Evolutionary conservation across 2,797 vertebrate species (phyloP).

Genomic region (Menidia menidia): DNA sequence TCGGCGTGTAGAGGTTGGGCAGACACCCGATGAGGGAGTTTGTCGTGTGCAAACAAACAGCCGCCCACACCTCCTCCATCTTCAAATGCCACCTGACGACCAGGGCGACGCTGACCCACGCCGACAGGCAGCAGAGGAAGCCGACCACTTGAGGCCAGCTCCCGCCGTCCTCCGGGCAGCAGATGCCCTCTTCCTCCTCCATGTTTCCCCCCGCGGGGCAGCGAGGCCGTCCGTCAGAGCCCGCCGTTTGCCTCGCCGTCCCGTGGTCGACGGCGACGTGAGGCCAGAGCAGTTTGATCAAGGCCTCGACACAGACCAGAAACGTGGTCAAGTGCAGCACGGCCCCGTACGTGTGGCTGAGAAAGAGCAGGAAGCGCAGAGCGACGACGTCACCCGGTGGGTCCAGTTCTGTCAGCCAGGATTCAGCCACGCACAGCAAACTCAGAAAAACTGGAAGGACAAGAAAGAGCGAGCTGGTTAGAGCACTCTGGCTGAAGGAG

Average conservation of each 20-base stretch:
- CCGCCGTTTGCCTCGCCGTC: not conserved
- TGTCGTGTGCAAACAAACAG: conserved; percentile 61
- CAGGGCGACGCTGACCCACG: conserved; percentile 68
- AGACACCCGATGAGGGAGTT: conserved; percentile 76
- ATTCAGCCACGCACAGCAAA: conserved; percentile 62
- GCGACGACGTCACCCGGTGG: conserved; percentile 66
- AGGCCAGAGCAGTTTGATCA: conserved; percentile 46
- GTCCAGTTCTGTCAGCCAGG: conserved; percentile 53
- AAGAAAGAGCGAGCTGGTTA: conserved; percentile 3
- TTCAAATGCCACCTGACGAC: conserved; percentile 56
- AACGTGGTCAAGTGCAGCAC: conserved; percentile 78
- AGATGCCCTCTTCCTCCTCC: conserved; percentile 10
- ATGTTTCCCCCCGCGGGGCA: not conserved
- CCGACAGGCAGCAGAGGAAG: conserved; percentile 78
- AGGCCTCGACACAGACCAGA: conserved; percentile 75
- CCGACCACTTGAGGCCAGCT: conserved; percentile 30
- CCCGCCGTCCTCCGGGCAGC: not conserved
- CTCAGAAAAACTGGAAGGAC: conserved; percentile 71
- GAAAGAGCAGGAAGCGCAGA: conserved; percentile 82
- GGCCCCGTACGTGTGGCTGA: conserved; percentile 76
- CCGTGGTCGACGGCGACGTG: not conserved
- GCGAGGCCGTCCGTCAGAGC: conserved; percentile 4
- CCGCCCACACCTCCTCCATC: conserved; percentile 56
- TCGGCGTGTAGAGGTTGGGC: conserved; percentile 67
- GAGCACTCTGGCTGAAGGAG: not conserved